phyloP scores from a whole-genome alignment of 92 coral and sea anemone genomes.

The Palythoa caribaeorum region DNA sequence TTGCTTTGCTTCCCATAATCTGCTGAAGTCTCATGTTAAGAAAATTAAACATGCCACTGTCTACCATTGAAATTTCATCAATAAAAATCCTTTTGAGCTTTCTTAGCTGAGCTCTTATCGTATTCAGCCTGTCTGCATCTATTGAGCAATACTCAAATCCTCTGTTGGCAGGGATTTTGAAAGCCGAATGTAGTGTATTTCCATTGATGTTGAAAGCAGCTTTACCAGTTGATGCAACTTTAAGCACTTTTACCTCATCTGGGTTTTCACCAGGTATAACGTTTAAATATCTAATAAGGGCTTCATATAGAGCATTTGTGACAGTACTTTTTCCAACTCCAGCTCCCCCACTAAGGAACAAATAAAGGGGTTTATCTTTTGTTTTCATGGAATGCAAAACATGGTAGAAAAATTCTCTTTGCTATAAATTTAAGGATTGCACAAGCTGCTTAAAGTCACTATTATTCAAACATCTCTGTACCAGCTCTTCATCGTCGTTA shows the following conservation, averaged over 20 bases:
- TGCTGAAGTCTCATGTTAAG: slow-evolving; percentile 56
- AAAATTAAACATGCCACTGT: slow-evolving; percentile 59
- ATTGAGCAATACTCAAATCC: slow-evolving; percentile 43
- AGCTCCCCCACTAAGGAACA: slow-evolving; percentile 65
- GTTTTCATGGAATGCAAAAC: slow-evolving; percentile 51
- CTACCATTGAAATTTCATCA: slow-evolving; percentile 50
- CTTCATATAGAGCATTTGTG: slow-evolving; percentile 36
- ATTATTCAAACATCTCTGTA: background rate
- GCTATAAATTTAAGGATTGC: background rate
- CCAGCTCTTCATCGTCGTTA: background rate
- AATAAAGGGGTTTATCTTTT: slow-evolving; percentile 40
- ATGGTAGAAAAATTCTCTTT: slow-evolving; percentile 26
- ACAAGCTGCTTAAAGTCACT: background rate
- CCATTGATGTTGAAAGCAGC: slow-evolving; percentile 52
- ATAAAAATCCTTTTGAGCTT: slow-evolving; percentile 36
- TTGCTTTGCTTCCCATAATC: slow-evolving; percentile 38
- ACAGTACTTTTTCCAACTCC: slow-evolving; percentile 63
- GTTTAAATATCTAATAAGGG: background rate
- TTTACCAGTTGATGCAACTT: no score
- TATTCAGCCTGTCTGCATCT: slow-evolving; percentile 42
- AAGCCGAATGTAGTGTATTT: slow-evolving; percentile 61
- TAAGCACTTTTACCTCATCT: background rate
- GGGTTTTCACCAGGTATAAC: background rate
- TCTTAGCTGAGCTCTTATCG: slow-evolving; percentile 29
- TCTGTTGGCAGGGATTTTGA: slow-evolving; percentile 56